A percentile compares a stretch with the other conserved stretches of the same genome.
Evolutionary conservation across 2,888 invertebrate genomes (phyloP).

Genomic region (Limnephilus auricula): DNA sequence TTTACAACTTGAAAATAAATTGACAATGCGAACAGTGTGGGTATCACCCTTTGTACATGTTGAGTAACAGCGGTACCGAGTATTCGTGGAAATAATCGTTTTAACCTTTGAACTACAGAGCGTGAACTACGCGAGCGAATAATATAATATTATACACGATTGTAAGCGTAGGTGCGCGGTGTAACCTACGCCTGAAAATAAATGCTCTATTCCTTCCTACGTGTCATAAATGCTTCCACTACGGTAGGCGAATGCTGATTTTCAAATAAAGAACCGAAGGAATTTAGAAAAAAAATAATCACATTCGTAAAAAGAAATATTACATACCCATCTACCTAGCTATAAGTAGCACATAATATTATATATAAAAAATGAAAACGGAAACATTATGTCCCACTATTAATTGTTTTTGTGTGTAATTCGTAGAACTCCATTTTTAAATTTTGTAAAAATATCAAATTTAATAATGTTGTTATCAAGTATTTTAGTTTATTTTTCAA

Average conservation of each 20-base stretch:
- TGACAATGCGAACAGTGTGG: too few relatives aligned
- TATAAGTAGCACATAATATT: too few relatives aligned
- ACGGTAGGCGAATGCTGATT: conserved; percentile 14
- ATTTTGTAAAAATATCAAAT: too few relatives aligned
- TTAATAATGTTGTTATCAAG: too few relatives aligned
- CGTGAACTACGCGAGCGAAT: conserved; percentile 3
- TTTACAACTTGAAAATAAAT: too few relatives aligned
- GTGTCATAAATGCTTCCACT: conserved; percentile 11
- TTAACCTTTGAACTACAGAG: conserved; percentile 2
- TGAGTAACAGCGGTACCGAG: neutral
- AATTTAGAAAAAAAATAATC: neutral
- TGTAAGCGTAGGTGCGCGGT: neutral
- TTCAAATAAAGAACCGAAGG: conserved; percentile 12
- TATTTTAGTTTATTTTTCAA: too few relatives aligned
- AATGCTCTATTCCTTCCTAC: conserved; percentile 10
- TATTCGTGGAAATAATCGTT: neutral
- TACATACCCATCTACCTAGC: too few relatives aligned
- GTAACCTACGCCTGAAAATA: neutral
- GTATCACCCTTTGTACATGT: neutral
- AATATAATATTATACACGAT: neutral
- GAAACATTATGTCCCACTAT: too few relatives aligned
- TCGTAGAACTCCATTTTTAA: too few relatives aligned
- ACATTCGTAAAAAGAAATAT: neutral
- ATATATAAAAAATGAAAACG: too few relatives aligned
- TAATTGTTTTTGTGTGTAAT: too few relatives aligned